Evolutionary conservation across 1,140 invertebrate species (phyloP).

Genomic region (Heliconius eleuchia): DNA sequence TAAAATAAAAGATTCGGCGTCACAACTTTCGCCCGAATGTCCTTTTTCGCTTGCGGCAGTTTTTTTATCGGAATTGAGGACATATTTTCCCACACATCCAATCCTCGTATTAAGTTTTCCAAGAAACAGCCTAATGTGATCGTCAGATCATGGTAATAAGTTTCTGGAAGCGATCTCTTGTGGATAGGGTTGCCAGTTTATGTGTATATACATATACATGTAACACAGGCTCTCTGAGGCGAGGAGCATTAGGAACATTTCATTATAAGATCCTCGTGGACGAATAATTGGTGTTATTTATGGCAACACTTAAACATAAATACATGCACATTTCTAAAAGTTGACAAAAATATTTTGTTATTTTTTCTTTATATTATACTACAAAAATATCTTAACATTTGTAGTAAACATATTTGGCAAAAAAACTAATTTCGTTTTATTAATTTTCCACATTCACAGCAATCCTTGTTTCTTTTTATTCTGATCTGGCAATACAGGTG

Average conservation of each 20-base stretch:
- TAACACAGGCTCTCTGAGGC: neutral
- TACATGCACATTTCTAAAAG: neutral
- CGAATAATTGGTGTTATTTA: neutral
- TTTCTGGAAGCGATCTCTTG: conserved; percentile 42
- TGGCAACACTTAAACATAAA: neutral
- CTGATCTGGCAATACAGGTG: conserved; percentile 2
- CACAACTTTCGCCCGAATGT: conserved; percentile 9
- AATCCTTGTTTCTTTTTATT: neutral
- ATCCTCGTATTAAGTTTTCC: conserved; percentile 40
- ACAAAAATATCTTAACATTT: too few relatives aligned
- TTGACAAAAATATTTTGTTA: neutral
- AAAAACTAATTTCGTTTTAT: too few relatives aligned
- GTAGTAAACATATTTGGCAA: too few relatives aligned
- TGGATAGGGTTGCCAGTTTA: conserved; percentile 11
- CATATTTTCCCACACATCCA: conserved; percentile 31
- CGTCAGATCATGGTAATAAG: conserved; percentile 43
- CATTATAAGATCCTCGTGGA: neutral
- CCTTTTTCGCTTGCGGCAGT: conserved; percentile 14
- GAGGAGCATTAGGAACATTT: neutral
- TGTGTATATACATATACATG: neutral
- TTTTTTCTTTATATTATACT: too few relatives aligned
- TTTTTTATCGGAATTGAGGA: conserved; percentile 34
- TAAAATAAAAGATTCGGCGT: conserved; percentile 31
- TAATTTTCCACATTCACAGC: neutral
- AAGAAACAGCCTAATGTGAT: conserved; percentile 44